Conservation (phyloP, 1,140 invertebrate species). For the Sinonovacula constricta region DNA sequence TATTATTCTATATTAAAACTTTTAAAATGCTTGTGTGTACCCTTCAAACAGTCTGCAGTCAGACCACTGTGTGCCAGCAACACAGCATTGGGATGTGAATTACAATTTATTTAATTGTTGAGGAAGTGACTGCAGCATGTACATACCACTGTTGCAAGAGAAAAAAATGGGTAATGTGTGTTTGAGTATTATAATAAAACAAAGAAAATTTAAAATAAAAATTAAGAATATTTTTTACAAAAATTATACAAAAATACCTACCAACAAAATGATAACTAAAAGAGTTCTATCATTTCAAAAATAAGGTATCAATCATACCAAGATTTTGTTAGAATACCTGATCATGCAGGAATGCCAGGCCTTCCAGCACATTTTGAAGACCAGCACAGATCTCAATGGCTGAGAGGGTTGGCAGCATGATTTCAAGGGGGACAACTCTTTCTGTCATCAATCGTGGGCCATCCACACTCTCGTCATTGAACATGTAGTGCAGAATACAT, state of each 20-base stretch:
- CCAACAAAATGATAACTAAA: not conserved
- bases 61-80: too few relatives aligned
- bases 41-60: too few relatives aligned
- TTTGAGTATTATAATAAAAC: not conserved
- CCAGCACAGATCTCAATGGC: conserved; percentile 67
- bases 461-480: conserved; percentile 52
- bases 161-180: not conserved
- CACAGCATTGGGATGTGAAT: too few relatives aligned
- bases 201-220: too few relatives aligned
- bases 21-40: too few relatives aligned
- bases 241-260: too few relatives aligned
- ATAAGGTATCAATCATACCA: too few relatives aligned
- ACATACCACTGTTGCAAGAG: too few relatives aligned
- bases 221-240: too few relatives aligned
- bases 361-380: conserved; percentile 67
- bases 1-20: too few relatives aligned
- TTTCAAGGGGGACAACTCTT: conserved; percentile 63
- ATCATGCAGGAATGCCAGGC: conserved; percentile 70
- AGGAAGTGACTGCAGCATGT: too few relatives aligned
- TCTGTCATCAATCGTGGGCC: conserved; percentile 69
- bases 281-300: not conserved
- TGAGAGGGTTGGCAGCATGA: conserved; percentile 53
- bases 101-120: too few relatives aligned
- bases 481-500: conserved; percentile 63
- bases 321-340: conserved; percentile 58